Percentiles rank a stretch among this genome's conserved stretches.
Evolutionary conservation across 1,140 invertebrate genomes (phyloP).

Genomic region (Drosophila biarmipes): DNA sequence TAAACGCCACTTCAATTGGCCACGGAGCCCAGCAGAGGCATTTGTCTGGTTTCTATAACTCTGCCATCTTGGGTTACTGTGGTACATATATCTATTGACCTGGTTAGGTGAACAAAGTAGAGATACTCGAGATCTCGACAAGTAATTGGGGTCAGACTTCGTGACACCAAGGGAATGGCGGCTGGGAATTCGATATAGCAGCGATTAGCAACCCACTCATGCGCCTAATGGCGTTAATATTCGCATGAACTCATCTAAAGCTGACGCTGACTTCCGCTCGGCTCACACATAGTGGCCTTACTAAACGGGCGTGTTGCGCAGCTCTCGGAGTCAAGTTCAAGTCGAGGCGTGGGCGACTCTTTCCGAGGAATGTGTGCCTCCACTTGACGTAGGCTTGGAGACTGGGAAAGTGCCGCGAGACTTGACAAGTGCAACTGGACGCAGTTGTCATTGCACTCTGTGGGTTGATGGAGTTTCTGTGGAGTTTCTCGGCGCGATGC

Average conservation of each 20-base stretch:
- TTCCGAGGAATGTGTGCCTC: slow-evolving; percentile 53
- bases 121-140: slow-evolving; percentile 2
- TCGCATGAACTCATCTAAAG: slow-evolving; percentile 60
- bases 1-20: slow-evolving; percentile 35
- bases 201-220: slow-evolving; percentile 14
- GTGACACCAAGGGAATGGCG: slow-evolving; percentile 9
- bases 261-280: slow-evolving; percentile 70
- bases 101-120: slow-evolving; percentile 5
- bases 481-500: background rate
- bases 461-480: slow-evolving; percentile 19
- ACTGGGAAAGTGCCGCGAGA: slow-evolving; percentile 44
- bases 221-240: slow-evolving; percentile 38
- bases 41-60: slow-evolving; percentile 47
- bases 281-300: slow-evolving; percentile 9
- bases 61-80: slow-evolving; percentile 30
- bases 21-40: slow-evolving; percentile 26
- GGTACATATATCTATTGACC: slow-evolving; percentile 35
- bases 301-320: slow-evolving; percentile 15
- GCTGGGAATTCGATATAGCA: background rate
- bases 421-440: slow-evolving; percentile 67
- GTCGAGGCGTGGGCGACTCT: slow-evolving; percentile 51
- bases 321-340: slow-evolving; percentile 64
- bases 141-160: slow-evolving; percentile 28
- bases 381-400: slow-evolving; percentile 38
- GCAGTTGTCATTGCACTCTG: slow-evolving; percentile 56